Conservation (phyloP, 1,140 invertebrate genomes). For the Meloidogyne hapla region DNA sequence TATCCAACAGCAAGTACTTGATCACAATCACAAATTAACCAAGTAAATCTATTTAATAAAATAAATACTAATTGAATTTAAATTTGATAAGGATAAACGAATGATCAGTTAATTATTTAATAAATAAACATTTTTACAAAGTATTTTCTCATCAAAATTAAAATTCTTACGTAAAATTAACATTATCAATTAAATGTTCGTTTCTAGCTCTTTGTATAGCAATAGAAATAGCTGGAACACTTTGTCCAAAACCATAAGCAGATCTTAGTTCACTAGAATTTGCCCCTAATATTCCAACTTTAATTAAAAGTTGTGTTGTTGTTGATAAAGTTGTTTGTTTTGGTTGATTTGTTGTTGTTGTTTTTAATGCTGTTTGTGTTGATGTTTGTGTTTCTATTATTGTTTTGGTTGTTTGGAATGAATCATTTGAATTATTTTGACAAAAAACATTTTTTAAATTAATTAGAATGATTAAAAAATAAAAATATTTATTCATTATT, state of each 20-base stretch:
- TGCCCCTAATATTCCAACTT: conserved; percentile 43
- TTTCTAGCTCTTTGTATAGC: conserved; percentile 30
- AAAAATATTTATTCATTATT: not conserved
- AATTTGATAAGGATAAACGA: no score
- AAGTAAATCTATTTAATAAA: conserved; percentile 27
- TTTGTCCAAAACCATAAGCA: conserved; percentile 47
- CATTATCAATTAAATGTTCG: conserved; percentile 38
- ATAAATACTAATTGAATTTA: no score
- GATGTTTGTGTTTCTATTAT: not conserved
- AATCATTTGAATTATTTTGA: not conserved
- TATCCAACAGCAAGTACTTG: conserved; percentile 44
- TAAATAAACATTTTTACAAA: not conserved
- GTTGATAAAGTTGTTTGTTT: not conserved
- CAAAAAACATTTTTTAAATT: not conserved
- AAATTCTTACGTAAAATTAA: conserved; percentile 38
- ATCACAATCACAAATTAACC: conserved; percentile 44
- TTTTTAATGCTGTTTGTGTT: not conserved
- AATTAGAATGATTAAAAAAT: not conserved
- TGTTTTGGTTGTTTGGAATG: not conserved
- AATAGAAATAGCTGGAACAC: conserved; percentile 40
- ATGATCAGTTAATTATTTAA: no score
- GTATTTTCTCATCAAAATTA: no score
- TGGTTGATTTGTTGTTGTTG: not conserved
- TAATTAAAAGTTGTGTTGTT: not conserved
- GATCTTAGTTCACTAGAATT: conserved; percentile 30